Percentiles rank a stretch among this genome's conserved stretches.
phyloP scores from a whole-genome alignment of 2,797 vertebrate species.

The Acanthiza pusilla region DNA sequence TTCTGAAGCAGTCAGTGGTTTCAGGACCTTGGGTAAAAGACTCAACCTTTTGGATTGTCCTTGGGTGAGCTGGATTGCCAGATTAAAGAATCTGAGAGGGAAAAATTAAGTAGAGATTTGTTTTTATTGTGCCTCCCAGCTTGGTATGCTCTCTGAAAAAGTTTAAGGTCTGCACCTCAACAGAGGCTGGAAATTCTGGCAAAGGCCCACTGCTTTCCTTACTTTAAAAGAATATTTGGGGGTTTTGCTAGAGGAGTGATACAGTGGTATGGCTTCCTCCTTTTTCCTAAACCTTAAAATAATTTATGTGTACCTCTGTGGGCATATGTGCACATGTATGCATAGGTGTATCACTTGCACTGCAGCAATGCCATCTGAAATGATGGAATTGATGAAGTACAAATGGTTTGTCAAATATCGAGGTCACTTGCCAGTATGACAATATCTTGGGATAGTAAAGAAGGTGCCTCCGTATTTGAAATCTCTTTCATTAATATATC shows the following conservation, averaged over 20 bases:
- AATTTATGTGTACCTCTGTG: background rate
- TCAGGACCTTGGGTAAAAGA: background rate
- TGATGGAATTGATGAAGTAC: background rate
- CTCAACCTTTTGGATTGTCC: background rate
- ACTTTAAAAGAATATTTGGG: background rate
- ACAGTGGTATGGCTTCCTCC: background rate
- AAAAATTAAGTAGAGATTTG: background rate
- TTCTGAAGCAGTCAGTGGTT: background rate
- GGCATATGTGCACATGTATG: rapidly evolving
- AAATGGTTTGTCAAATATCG: background rate
- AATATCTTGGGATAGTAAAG: background rate
- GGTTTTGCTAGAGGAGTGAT: background rate
- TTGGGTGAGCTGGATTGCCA: background rate
- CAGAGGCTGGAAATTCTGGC: background rate
- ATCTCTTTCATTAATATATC: background rate
- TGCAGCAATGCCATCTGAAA: background rate
- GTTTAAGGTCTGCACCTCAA: background rate
- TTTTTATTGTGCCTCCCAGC: background rate
- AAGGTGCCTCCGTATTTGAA: background rate
- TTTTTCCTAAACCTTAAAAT: background rate
- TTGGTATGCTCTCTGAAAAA: background rate
- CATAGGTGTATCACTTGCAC: background rate
- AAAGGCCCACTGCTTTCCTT: background rate
- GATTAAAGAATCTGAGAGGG: background rate
- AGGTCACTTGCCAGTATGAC: background rate